These are phyloP conservation scores for Heliangelus exortis DNA, from an alignment of 2,797 vertebrate species.

Conservation along the genomic window DNA sequence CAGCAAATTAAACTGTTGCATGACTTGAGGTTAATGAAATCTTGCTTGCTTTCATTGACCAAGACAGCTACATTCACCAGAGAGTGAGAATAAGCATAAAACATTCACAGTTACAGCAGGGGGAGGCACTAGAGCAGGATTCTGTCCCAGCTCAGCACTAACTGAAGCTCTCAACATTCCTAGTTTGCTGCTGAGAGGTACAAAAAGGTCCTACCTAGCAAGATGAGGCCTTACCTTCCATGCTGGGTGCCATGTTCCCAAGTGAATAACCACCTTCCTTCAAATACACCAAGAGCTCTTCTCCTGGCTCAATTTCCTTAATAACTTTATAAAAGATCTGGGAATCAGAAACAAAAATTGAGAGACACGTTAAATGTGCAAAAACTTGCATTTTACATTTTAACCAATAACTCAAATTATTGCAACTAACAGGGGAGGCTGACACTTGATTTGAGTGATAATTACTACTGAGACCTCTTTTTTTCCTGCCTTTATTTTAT, in stretches of 20 bases:
- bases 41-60: background rate
- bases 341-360: conserved; percentile 46
- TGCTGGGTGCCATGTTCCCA: conserved; percentile 90
- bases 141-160: background rate
- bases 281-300: conserved; percentile 95
- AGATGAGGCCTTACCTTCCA: conserved; percentile 91
- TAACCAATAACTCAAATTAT: background rate
- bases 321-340: conserved; percentile 98
- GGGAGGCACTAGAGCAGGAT: background rate
- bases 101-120: background rate
- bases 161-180: background rate
- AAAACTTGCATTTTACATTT: background rate
- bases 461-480: background rate
- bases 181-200: background rate
- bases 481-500: background rate
- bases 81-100: background rate
- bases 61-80: background rate
- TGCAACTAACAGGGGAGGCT: background rate
- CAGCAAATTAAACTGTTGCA: background rate
- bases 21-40: background rate
- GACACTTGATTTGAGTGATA: background rate
- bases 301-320: conserved; percentile 94
- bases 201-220: background rate
- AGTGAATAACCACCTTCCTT: conserved; percentile 93
- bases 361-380: conserved; percentile 20